Evolutionary conservation across 2,888 invertebrate species (phyloP), one percentile per base, ranked within the genome.

Genomic region (Orthonevra nobilis): DNA sequence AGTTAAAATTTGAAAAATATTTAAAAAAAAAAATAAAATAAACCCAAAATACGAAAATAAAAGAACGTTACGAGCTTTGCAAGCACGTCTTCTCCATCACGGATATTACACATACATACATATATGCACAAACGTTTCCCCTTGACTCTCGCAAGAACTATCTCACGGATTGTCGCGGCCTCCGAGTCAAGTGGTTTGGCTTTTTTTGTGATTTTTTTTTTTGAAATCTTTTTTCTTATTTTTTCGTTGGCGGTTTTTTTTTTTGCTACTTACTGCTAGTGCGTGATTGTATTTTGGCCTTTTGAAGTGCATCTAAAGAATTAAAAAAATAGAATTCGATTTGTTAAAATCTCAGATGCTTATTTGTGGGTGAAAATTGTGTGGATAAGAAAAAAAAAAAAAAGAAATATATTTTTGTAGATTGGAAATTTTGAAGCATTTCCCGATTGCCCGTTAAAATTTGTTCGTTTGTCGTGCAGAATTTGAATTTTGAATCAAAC

Each of bases 161-260:
- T 58, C 63, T 52, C 52, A 70, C 70, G 70, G 56, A 77, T 64
- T 77, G 56, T 70, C 63, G 63, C 44, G 50, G 32, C 44, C 19
- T 54, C 30, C 30, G 12, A 69, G 46, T 68, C 46, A 56, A 77
- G 70, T 77, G 63, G 17, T 52, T 48, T 32, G 15, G 15, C 7
- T 15, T 23, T 32, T 42, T n/a, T 52, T 52, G 40, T 32, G 15
- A 20, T 7, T 15, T 23, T 32, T 42, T n/a, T 52, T 66, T 20
- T 52, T 58, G 36, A 60, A 68, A 44, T 30, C 52, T 44, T 12
- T n/a, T n/a, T n/a, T n/a, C n/a, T n/a, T n/a, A n/a, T n/a, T n/a
- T n/a, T 2, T 23, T 32, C 44, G 54, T 44, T 23, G 61, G 26
- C 14, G 7, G 32, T 50, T 15, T 40, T 26, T 10, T 20, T 14